Evolutionary conservation across 2,797 vertebrate species (phyloP), one percentile per base, ranked within the genome.

Genomic region (Danionella dracula): DNA sequence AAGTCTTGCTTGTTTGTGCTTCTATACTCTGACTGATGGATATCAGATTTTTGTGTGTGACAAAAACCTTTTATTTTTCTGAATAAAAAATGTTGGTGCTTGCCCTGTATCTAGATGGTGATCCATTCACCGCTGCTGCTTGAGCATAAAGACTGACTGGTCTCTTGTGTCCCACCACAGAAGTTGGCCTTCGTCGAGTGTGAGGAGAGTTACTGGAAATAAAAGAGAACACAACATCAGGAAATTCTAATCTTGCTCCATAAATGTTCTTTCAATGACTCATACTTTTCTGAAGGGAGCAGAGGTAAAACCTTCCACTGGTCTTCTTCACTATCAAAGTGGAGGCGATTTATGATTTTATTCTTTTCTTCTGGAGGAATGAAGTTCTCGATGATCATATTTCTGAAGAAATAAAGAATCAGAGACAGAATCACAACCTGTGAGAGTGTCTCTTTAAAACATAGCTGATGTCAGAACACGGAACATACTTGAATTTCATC

Each of bases 341-440:
- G 89, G 9, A 98, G 91, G 57, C 96, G 85, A 83, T 94, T 93
- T 91, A 97, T 93, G 64, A 96, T 95, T 85, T 99, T 99, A 86
- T 98, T 97, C 88, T 98, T 98, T 81, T 96, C 95, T 71, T 95
- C 95, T 0, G 96, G 93, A 17, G 96, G 96, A 70, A 98, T 96
- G 74, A 99, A 99, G 73, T 99, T 99, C 83, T 99, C 96, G 1
- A 99, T 99, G 77, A 99, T 90, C 62, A 99, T 74, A 72, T 94
- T 94, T 84, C 96, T 99, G 88, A 8, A 5, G 4, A 55, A 8
- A 35, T 10, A 59, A 65, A 70, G 45, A 13, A 5, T 21, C 37
- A 63, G 17, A n/a, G 11, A 59, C 4, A 27, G 6, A 13, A 11
- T n/a, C n/a, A n/a, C n/a, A n/a, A n/a, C n/a, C n/a, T n/a, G n/a